Evolutionary conservation across 1,140 invertebrate species (phyloP).

Genomic region (Pseudobourletiella spinata): DNA sequence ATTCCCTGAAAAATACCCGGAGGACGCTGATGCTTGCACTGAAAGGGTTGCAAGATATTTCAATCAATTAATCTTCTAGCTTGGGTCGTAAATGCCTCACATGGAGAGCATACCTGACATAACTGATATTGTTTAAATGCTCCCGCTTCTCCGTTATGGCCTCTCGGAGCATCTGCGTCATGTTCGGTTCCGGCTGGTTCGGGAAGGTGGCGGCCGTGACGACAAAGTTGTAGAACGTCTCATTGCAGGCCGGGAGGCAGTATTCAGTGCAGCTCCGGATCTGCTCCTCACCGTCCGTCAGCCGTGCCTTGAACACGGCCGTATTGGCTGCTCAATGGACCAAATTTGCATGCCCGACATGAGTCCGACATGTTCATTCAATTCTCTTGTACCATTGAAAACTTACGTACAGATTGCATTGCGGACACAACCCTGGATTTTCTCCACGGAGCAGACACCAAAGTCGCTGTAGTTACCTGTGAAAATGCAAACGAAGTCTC

Average conservation of each 20-base stretch:
- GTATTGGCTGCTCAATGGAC: neutral
- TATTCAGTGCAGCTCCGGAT: constrained; percentile 31
- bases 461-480: neutral
- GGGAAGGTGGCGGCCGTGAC: constrained; percentile 29
- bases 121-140: constrained; percentile 27
- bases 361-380: neutral
- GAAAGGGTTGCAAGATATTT: neutral
- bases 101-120: constrained; percentile 27
- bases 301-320: neutral
- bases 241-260: constrained; percentile 27
- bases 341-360: neutral
- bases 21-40: constrained; percentile 32
- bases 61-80: neutral
- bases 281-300: constrained; percentile 19
- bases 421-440: neutral
- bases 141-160: neutral
- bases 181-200: constrained; percentile 33
- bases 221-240: constrained; percentile 35
- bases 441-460: neutral
- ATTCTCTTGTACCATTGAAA: neutral
- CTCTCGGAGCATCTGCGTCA: constrained; percentile 32
- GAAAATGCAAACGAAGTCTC: neutral
- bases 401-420: neutral
- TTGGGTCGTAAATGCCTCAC: neutral
- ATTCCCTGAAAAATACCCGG: constrained; percentile 33